Evolutionary conservation across 2,888 invertebrate species (phyloP), one percentile per base, ranked within the genome.

Genomic region (Diarsia mendica): DNA sequence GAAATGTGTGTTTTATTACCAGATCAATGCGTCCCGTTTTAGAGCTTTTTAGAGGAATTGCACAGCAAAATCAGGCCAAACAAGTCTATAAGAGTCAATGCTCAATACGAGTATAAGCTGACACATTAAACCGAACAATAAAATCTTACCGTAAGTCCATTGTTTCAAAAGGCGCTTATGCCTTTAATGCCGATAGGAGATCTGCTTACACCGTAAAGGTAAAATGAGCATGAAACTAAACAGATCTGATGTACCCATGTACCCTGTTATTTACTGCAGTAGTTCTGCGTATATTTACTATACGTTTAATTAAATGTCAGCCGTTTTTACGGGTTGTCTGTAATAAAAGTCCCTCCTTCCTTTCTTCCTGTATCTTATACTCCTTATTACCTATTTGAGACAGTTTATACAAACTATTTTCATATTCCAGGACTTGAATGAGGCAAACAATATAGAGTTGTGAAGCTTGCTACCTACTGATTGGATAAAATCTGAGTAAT

Each of bases 231-330:
- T 82, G 49, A 76, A 80, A 70, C 74, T 73, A 75, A 78, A 72
- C 75, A 79, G 81, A 87, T 87, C 85, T 86, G 85, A 83, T 88
- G 84, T 88, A 88, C 49, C 46, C 23, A 66, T 70, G 55, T 75
- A 72, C 51, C 46, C 15, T 9, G 48, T 28, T 92, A 92, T 90
- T 94, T 87, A 91, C 87, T 80, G 58, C 20, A 39, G 23, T 28
- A 79, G 87, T 91, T 88, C 72, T 90, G 87, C 90, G 89, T 90
- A 87, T 92, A 92, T 94, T 93, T 93, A 90, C 91, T 91, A 92
- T 92, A 92, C 91, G 91, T 93, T 94, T 94, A 94, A 94, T 94
- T 78, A 68, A 80, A 83, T 72, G 49, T 61, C 46, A 66, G 46
- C n/a, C 8, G 3, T 72, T 72, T 79, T 78, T 77, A 55, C 15